Conservation (phyloP, 53 echinoderm and acorn worm species). For the Arbacia lixula region DNA sequence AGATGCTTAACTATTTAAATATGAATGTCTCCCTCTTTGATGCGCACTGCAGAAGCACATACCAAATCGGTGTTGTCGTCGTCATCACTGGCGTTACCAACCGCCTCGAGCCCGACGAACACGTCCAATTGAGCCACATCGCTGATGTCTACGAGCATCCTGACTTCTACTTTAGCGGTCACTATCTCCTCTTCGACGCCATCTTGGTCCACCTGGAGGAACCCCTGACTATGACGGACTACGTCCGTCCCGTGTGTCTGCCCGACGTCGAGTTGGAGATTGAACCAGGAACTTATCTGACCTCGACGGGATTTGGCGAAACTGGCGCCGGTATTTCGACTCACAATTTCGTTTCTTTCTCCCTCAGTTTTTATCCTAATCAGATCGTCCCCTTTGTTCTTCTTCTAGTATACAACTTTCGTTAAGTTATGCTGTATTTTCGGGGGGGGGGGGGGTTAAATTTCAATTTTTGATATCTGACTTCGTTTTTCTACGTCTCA, state of each 20-base stretch:
- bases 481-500: no score
- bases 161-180: conserved; percentile 14
- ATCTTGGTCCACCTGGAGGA: conserved; percentile 18
- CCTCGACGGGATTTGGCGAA: conserved; percentile 42
- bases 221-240: conserved; percentile 7
- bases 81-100: conserved; percentile 32
- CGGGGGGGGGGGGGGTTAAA: no score
- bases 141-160: conserved; percentile 46
- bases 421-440: no score
- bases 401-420: no score
- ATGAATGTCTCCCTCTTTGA: no score
- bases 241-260: conserved; percentile 19
- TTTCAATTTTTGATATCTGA: no score
- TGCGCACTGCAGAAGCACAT: conserved; percentile 32
- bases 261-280: conserved; percentile 24
- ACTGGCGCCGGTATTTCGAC: conserved; percentile 27
- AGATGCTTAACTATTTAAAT: no score
- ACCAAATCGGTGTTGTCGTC: conserved; percentile 15
- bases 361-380: no score
- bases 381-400: no score
- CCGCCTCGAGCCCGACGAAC: conserved; percentile 5
- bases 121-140: conserved; percentile 5
- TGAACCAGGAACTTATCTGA: conserved; percentile 24
- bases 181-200: conserved; percentile 26
- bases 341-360: no score